Conservation (phyloP, 2,797 vertebrate genomes). For the Lutjanus campechanus region DNA sequence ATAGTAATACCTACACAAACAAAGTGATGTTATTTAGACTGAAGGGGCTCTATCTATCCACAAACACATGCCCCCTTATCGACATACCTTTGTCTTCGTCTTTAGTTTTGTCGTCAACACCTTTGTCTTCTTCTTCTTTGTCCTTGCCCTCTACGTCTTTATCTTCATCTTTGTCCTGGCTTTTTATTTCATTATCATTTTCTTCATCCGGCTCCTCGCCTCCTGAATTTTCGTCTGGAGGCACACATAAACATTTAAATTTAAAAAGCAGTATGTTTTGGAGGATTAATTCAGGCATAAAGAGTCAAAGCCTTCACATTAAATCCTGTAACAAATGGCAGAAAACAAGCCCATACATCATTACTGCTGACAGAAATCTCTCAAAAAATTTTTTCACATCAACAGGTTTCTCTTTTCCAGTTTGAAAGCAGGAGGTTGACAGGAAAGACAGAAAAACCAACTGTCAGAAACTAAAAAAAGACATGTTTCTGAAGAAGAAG, state of each 20-base stretch:
- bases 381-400: slow-evolving; percentile 45
- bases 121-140: slow-evolving; percentile 50
- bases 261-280: slow-evolving; percentile 21
- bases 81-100: slow-evolving; percentile 63
- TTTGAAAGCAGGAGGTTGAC: slow-evolving; percentile 37
- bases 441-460: slow-evolving; percentile 17
- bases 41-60: too few species aligned
- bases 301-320: slow-evolving; percentile 48
- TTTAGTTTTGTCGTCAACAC: slow-evolving; percentile 15
- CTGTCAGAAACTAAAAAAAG: background rate
- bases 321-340: slow-evolving; percentile 43
- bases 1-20: too few species aligned
- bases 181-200: slow-evolving; percentile 41
- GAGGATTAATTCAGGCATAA: slow-evolving; percentile 36
- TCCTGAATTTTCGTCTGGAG: slow-evolving; percentile 63
- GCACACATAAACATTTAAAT: slow-evolving; percentile 33
- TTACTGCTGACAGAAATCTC: slow-evolving; percentile 54
- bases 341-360: slow-evolving; percentile 41
- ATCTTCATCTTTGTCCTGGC: slow-evolving; percentile 54
- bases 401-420: slow-evolving; percentile 53
- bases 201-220: slow-evolving; percentile 54
- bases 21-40: too few species aligned
- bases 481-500: background rate
- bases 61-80: background rate
- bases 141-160: slow-evolving; percentile 23